Evolutionary conservation across 2,888 invertebrate species (phyloP), one percentile per base, ranked within the genome.

Genomic region (Leptogaster cylindrica): DNA sequence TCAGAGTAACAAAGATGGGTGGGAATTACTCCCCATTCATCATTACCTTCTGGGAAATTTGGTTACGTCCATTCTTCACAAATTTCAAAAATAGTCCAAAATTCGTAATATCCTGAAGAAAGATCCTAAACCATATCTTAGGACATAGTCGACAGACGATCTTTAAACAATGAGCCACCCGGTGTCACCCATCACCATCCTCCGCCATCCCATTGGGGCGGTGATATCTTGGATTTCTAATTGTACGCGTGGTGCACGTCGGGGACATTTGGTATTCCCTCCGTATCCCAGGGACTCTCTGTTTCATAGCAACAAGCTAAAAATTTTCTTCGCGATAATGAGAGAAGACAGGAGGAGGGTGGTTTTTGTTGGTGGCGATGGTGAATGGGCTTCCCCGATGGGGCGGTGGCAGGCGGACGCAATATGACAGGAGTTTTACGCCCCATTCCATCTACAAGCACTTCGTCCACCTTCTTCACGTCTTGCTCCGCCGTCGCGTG

Each of bases 291-390:
- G 10, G 14, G n/a, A n/a, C 33, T 14, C 18, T 31, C 5, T 55
- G 27, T 55, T 55, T 55, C 55, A 55, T 55, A 55, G 55, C 55
- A 55, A 55, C 55, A 55, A 55, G 55, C 55, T 8, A 39, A 55
- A 36, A 31, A 31, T 31, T 51, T 31, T 7, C 3, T 28, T 7
- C 3, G 18, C 14, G 6, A 41, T 3, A 41, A 5, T 10, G 39
- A 14, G 41, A 18, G 6, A 14, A 2, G 4, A 14, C 16, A 14
- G 12, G 4, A 4, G 16, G 2, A 16, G 12, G 20, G 20, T 18
- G 46, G n/a, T n/a, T n/a, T n/a, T n/a, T n/a, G n/a, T n/a, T n/a
- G 46, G 20, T 18, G 46, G 8, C 44, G 12, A 3, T 3, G 4
- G 46, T 8, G 23, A 44, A 12, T 14, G 16, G n/a, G n/a, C n/a